Conservation (phyloP, 2,888 invertebrate genomes). For the Epiblema foenella region DNA sequence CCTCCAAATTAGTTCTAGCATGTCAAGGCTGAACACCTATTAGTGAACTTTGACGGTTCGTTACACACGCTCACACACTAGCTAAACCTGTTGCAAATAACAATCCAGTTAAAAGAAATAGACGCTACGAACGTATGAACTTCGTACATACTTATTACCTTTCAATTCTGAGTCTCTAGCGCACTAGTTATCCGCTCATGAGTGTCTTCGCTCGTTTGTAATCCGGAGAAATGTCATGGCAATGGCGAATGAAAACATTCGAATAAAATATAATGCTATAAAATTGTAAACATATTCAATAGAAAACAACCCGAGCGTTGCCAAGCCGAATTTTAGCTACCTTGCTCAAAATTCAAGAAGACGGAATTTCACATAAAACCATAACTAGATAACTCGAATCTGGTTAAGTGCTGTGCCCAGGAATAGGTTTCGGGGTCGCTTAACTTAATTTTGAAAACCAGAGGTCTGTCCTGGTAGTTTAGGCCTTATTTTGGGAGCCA, state of each 20-base stretch:
- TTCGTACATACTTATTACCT: background rate
- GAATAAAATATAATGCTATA: too few species aligned
- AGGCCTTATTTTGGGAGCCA: too few species aligned
- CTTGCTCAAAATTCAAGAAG: too few species aligned
- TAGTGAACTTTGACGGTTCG: conserved; percentile 28
- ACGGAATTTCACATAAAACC: too few species aligned
- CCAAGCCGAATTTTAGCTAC: too few species aligned
- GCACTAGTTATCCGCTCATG: conserved; percentile 9
- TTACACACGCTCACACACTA: conserved; percentile 15
- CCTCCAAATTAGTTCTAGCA: conserved; percentile 11
- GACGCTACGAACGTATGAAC: background rate
- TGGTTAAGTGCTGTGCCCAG: too few species aligned
- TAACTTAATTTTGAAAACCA: too few species aligned
- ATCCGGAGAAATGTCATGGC: background rate
- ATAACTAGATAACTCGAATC: too few species aligned
- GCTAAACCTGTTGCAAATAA: conserved; percentile 10
- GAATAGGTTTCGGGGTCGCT: too few species aligned
- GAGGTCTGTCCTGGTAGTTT: too few species aligned
- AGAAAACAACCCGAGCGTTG: too few species aligned
- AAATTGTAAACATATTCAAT: too few species aligned
- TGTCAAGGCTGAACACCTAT: conserved; percentile 14
- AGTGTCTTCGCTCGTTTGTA: conserved; percentile 8
- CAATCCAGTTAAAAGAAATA: background rate
- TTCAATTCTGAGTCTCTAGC: background rate
- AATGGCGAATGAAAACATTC: background rate